Base-by-base conservation (phyloP, 2,888 invertebrate species). In the Darwinula stevensoni region DNA sequence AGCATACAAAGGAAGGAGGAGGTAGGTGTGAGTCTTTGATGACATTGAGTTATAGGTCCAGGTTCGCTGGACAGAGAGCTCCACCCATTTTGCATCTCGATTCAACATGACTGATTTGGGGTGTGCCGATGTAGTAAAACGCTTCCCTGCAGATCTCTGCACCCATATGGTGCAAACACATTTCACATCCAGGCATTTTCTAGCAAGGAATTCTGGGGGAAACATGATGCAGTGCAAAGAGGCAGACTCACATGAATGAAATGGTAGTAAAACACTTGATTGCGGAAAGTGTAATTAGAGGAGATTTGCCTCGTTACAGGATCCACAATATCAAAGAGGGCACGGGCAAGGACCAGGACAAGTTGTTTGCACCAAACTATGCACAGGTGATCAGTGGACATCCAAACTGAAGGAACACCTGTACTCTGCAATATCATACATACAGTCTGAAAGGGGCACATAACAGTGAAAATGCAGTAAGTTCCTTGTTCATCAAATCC, bases 281-380 rank as follows among this genome's bases (percentile, higher is more conserved):
- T 28, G 29, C 9, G 5, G 5, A 28, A 28, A 9, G 11, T 9
- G 6, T 9, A 6, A 13, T 9, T 6, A 12, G 13, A 9, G 6
- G 13, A 28, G 13, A 28, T 28, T 22, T n/a, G 6, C n/a, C 12
- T 28, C 6, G 13, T n/a, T 28, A 9, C 29, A 6, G 52, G 49
- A 46, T 76, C 65, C 4, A 86, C 62, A 28, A 67, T 63, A 41
- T 74, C 73, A 51, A 82, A 86, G 5, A 88, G 53, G 31, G 73
- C 68, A 41, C 72, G 58, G 37, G 71, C 70, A 34, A 80, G 58
- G 0, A 65, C 63, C 46, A 80, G 49, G 2, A 84, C 67, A 27
- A 84, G 54, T 50, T 88, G 80, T 44, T 80, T 74, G 50, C 78
- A 86, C 88, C 88, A 91, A 3, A 82, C 66, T 42, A 84, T 75